These are phyloP conservation scores for Heliconius sara DNA, from an alignment of 2,888 invertebrate genomes.

Conservation along the genomic window DNA sequence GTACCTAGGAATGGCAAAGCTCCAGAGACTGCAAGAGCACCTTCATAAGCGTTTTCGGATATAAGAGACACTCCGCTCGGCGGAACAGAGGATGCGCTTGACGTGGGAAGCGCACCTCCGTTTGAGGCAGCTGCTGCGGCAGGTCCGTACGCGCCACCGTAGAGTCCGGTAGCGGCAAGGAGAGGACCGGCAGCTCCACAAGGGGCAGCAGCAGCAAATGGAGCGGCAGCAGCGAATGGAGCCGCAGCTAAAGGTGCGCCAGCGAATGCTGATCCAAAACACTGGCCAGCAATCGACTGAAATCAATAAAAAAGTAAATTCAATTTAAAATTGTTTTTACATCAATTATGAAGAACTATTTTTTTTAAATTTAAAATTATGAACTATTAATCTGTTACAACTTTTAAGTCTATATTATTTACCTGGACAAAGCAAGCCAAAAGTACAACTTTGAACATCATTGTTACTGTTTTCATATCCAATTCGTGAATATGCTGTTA, in stretches of 20 bases:
- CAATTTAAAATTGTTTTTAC: not conserved
- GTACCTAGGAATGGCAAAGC: conserved; percentile 54
- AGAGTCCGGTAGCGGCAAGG: not conserved
- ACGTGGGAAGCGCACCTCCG: conserved; percentile 51
- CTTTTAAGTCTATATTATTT: not conserved
- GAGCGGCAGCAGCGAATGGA: not conserved
- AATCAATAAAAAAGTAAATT: not conserved
- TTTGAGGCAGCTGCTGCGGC: conserved; percentile 42
- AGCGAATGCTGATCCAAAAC: not conserved
- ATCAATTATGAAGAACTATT: too few relatives aligned
- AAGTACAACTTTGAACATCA: conserved; percentile 52
- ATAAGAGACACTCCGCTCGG: conserved; percentile 51
- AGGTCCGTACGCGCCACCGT: conserved; percentile 11
- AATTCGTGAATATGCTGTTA: conserved; percentile 13
- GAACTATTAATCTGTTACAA: too few relatives aligned
- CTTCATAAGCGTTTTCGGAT: conserved; percentile 53
- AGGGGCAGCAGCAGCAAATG: not conserved
- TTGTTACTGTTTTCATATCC: conserved; percentile 37
- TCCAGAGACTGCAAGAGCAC: conserved; percentile 49
- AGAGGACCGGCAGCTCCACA: not conserved
- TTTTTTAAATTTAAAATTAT: too few relatives aligned
- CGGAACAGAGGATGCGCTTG: conserved; percentile 54
- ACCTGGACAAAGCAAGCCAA: conserved; percentile 55
- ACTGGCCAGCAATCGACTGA: not conserved
- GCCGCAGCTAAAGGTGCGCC: conserved; percentile 1